phyloP scores from a whole-genome alignment of 1,140 invertebrate species.

The Aphaenogaster rudis region DNA sequence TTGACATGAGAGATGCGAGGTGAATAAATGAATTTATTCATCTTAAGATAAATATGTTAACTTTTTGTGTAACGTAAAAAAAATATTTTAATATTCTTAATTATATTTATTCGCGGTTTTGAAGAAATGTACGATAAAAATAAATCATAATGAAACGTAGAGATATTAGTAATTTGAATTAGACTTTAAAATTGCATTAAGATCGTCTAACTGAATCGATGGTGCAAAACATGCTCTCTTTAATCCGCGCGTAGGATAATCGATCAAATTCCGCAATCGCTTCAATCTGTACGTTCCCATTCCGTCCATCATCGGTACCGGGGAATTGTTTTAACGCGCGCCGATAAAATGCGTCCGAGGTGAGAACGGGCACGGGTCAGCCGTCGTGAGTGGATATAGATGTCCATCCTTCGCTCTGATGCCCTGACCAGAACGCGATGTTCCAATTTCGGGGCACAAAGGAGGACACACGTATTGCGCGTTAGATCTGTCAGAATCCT shows the following conservation, averaged over 20 bases:
- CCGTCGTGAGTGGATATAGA: slow-evolving; percentile 64
- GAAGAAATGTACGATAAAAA: not conserved
- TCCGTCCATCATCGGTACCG: slow-evolving; percentile 53
- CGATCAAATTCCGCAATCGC: slow-evolving; percentile 40
- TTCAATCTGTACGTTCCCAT: slow-evolving; percentile 39
- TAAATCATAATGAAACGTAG: not conserved
- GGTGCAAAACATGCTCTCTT: not conserved
- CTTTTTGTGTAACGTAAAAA: not conserved
- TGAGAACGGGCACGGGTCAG: slow-evolving; percentile 64
- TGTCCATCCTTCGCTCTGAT: slow-evolving; percentile 50
- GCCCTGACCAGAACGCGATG: slow-evolving; percentile 60
- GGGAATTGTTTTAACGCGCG: slow-evolving; percentile 55
- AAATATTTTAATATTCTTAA: not conserved
- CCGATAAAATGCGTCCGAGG: slow-evolving; percentile 62
- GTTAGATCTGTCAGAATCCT: slow-evolving; percentile 41
- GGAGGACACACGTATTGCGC: slow-evolving; percentile 46
- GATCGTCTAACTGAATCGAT: not conserved
- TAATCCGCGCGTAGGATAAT: not conserved
- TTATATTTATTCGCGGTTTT: not conserved
- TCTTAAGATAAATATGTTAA: not conserved
- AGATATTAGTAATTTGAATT: not conserved
- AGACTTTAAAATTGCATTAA: not conserved
- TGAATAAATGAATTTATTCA: not conserved
- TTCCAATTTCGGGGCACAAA: slow-evolving; percentile 67
- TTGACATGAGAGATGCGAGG: not conserved